Evolutionary conservation across 2,797 vertebrate species (phyloP), one percentile per base, ranked within the genome.

Genomic region (Lacerta agilis): DNA sequence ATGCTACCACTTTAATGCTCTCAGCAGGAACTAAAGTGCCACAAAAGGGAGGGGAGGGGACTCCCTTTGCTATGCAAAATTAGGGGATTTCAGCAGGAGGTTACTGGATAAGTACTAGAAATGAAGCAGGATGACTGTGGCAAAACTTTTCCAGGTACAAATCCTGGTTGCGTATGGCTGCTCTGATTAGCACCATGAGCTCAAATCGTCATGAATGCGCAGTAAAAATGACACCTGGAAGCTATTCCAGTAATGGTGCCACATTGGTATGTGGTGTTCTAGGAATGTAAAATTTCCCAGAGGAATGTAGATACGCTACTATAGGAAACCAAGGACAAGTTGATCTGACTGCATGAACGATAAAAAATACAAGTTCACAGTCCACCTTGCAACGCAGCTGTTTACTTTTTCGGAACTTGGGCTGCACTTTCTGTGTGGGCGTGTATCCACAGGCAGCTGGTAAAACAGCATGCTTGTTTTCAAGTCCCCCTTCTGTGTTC

Each of bases 381-480:
- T 82, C 38, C 72, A 85, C 27, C 25, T 76, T 67, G 61, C 43
- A 80, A 49, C 1, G 25, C 17, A 66, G 15, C 58, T 67, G 33
- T 87, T 77, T 77, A 64, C 41, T 82, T 85, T 73, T 85, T 75
- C 23, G 61, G 78, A 90, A 69, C 43, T 27, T 36, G 13, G 33
- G n/a, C 17, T 83, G 11, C 7, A 8, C 67, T 79, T 83, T 76
- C 15, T 43, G 20, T 43, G 49, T 89, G 83, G 79, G 67, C 29
- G n/a, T 64, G 41, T 38, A 43, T 80, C 41, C 55, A 29, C 77
- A 64, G 29, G 69, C 77, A 76, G 5, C 77, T 87, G 58, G 71
- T 75, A 29, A 82, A 64, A 86, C 38, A 79, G 49, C n/a, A 43
- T 58, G 58, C 43, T 82, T 89, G 61, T 85, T 89, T 81, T 89